These are phyloP conservation scores for Trogon surrucura DNA, from an alignment of 2,113 vertebrate species.

Conservation along the genomic window DNA sequence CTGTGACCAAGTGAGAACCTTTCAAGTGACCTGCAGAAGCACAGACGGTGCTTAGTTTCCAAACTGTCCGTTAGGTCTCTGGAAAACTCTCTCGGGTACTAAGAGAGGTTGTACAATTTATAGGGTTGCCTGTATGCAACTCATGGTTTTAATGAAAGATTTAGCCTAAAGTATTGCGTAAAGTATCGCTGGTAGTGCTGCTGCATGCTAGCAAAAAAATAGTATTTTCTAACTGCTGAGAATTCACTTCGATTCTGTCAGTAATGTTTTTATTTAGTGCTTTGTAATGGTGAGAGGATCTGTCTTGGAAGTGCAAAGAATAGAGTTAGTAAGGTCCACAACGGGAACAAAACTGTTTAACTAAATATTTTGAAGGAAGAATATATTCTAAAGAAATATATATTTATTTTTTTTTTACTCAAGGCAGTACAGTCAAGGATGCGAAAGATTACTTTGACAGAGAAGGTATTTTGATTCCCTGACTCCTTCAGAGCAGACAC, in stretches of 20 bases:
- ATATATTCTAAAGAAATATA: neutral
- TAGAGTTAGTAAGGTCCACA: neutral
- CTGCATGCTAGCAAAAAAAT: neutral
- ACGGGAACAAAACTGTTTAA: neutral
- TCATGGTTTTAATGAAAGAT: neutral
- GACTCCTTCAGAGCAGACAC: neutral
- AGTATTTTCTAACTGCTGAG: neutral
- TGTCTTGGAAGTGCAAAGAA: neutral
- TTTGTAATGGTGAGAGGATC: neutral
- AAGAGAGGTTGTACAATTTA: neutral
- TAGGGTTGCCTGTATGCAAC: neutral
- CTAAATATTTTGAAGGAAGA: neutral
- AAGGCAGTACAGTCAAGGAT: neutral
- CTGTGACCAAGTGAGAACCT: neutral
- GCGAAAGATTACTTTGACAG: neutral
- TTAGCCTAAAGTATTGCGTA: neutral
- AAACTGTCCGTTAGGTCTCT: neutral
- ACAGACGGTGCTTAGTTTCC: neutral
- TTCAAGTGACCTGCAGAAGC: neutral
- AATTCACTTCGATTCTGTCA: neutral
- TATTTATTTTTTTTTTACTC: neutral
- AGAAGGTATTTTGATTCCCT: neutral
- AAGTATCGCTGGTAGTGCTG: neutral
- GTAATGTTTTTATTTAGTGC: neutral
- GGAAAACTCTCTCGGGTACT: neutral